Conservation (phyloP, 2,113 vertebrate species). For the Corythaeola cristata region DNA sequence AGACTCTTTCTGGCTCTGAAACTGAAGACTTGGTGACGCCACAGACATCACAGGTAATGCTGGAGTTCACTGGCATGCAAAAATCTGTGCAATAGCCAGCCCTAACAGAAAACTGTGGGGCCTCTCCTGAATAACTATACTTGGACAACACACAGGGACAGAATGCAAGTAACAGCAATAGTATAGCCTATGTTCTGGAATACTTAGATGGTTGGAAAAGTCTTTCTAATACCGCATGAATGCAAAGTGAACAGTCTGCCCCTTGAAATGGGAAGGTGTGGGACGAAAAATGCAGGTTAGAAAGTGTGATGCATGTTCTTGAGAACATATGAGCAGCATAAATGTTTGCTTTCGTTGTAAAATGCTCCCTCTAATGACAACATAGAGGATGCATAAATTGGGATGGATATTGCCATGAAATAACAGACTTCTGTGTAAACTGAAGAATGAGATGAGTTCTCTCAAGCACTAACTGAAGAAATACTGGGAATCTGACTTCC, state of each 20-base stretch:
- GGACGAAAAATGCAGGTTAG: neutral
- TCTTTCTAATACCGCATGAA: neutral
- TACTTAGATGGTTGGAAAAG: neutral
- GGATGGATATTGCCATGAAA: neutral
- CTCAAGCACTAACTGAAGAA: neutral
- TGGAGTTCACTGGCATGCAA: neutral
- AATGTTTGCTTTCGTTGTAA: neutral
- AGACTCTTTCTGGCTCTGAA: slow-evolving; percentile 70
- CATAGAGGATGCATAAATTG: neutral
- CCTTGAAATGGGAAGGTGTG: neutral
- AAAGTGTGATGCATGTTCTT: neutral
- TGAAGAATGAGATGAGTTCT: neutral
- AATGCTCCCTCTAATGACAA: neutral
- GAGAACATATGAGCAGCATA: neutral
- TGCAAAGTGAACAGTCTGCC: neutral
- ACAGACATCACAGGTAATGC: slow-evolving; percentile 64
- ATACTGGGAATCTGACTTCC: neutral
- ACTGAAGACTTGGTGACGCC: slow-evolving; percentile 70
- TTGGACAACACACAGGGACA: neutral
- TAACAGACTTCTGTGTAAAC: neutral
- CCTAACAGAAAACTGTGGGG: neutral
- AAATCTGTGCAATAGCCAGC: neutral
- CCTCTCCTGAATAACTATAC: neutral
- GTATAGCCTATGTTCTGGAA: neutral
- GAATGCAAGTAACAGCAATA: neutral